Conservation (phyloP, 2,113 vertebrate genomes). For the Poeciliopsis retropinna region DNA sequence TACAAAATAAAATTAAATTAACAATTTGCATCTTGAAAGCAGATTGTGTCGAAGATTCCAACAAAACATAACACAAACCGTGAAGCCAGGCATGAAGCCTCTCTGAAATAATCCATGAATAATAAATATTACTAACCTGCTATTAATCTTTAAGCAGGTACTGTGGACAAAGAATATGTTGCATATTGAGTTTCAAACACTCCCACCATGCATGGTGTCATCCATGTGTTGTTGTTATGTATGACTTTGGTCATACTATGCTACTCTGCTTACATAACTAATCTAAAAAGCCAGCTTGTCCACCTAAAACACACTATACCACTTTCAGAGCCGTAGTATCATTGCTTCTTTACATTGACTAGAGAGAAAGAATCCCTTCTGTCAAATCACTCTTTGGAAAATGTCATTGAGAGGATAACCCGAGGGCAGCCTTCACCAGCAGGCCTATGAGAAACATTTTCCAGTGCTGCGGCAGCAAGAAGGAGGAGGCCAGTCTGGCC, state of each 20-base stretch:
- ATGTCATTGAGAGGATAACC: constrained; percentile 38
- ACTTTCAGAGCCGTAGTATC: not conserved
- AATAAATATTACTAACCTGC: constrained; percentile 81
- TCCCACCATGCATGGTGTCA: constrained; percentile 64
- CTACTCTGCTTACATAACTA: not conserved
- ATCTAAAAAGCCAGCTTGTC: not conserved
- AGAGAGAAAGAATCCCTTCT: constrained; percentile 22
- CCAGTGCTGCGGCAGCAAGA: constrained; percentile 14
- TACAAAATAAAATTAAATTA: not conserved
- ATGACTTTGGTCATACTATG: constrained; percentile 18
- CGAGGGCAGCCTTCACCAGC: not conserved
- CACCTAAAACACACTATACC: constrained; percentile 1
- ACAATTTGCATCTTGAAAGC: not conserved
- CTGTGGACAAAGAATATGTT: constrained; percentile 71
- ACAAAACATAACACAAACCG: constrained; percentile 33
- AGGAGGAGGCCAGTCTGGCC: constrained; percentile 1
- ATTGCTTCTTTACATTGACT: constrained; percentile 12
- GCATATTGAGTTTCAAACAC: constrained; percentile 75
- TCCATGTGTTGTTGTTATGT: constrained; percentile 60
- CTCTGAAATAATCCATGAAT: constrained; percentile 76
- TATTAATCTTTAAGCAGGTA: constrained; percentile 80
- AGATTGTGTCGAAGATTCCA: constrained; percentile 39
- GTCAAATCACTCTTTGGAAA: constrained; percentile 46
- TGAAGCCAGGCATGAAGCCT: constrained; percentile 58
- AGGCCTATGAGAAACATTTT: constrained; percentile 13